phyloP scores from a whole-genome alignment of 2,797 vertebrate species.

The Hippoglossus hippoglossus region DNA sequence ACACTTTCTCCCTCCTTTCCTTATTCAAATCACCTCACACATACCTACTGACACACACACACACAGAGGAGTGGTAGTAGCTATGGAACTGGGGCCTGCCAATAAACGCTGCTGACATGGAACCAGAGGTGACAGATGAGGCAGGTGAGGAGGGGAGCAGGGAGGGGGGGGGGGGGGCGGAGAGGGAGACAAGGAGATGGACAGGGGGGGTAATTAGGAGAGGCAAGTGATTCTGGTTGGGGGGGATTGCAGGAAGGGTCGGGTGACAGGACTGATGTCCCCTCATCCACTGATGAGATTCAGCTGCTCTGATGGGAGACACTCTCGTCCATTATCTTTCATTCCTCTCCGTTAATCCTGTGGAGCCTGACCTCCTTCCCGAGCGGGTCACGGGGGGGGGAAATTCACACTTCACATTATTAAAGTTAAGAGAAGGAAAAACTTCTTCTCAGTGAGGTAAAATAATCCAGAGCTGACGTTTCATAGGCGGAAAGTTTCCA shows the following conservation, averaged over 20 bases:
- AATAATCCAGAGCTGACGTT: neutral
- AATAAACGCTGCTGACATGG: constrained; percentile 42
- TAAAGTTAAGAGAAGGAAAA: neutral
- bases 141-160: constrained; percentile 53
- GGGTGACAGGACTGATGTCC: constrained; percentile 7
- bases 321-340: neutral
- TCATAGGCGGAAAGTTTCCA: neutral
- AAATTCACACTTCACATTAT: neutral
- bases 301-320: constrained; percentile 15
- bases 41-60: neutral
- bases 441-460: neutral
- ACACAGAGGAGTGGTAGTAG: constrained; percentile 4
- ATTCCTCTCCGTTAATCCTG: neutral
- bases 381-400: neutral
- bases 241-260: neutral
- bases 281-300: constrained; percentile 13
- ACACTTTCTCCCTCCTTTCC: neutral
- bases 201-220: constrained; percentile 66
- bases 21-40: neutral
- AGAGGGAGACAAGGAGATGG: constrained; percentile 53
- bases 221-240: constrained; percentile 46
- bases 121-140: constrained; percentile 70
- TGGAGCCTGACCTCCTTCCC: neutral
- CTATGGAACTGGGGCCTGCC: constrained; percentile 26
- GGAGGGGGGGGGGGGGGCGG: constrained; percentile 17